Percentiles rank a stretch among this genome's conserved stretches.
These are phyloP conservation scores for Coccyzus lansbergi DNA, from an alignment of 2,797 vertebrate genomes.

Conservation along the genomic window DNA sequence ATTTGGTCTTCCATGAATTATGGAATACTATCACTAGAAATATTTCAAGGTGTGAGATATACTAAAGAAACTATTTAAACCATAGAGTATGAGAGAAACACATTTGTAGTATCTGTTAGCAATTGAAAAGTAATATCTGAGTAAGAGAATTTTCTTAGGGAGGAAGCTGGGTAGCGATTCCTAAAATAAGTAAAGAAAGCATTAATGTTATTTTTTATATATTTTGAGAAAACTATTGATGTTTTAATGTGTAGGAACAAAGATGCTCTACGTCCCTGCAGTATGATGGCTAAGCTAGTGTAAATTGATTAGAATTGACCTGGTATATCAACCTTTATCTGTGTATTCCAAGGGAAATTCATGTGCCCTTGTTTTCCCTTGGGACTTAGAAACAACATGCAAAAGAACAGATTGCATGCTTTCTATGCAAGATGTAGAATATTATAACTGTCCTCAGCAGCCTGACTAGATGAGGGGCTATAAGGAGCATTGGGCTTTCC, in stretches of 20 bases:
- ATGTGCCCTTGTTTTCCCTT: neutral
- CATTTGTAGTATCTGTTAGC: neutral
- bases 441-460: neutral
- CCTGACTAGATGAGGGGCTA: neutral
- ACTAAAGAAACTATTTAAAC: neutral
- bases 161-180: neutral
- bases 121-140: neutral
- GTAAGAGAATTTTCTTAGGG: neutral
- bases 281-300: neutral
- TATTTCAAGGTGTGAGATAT: neutral
- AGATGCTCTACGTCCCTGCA: neutral
- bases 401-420: neutral
- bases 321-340: neutral
- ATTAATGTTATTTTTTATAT: neutral
- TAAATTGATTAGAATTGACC: neutral
- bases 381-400: neutral
- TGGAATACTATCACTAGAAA: neutral
- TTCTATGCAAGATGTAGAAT: neutral
- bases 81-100: neutral
- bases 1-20: constrained; percentile 25
- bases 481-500: neutral
- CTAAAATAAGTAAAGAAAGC: neutral
- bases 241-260: neutral
- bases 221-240: neutral
- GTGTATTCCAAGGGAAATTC: neutral